A percentile compares a stretch with the other conserved stretches of the same genome.
phyloP scores from a whole-genome alignment of 2,888 invertebrate species.

The Mechanitis messenoides region DNA sequence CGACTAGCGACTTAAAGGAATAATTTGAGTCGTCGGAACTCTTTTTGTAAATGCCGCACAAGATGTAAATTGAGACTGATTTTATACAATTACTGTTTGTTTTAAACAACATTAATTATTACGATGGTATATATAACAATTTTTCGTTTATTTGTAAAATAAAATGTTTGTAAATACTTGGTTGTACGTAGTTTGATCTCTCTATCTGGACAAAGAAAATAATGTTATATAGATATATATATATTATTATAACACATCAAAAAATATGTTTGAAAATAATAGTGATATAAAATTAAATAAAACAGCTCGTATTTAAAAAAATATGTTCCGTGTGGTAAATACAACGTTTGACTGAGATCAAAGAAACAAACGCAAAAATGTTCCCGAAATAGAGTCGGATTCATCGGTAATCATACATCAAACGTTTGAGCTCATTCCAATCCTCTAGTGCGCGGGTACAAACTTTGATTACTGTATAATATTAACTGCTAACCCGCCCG shows the following conservation, averaged over 20 bases:
- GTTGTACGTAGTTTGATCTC: background rate
- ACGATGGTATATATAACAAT: no score
- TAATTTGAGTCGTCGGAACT: conserved; percentile 42
- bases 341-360: conserved; percentile 20
- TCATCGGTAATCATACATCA: conserved; percentile 25
- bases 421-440: conserved; percentile 19
- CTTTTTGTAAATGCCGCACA: conserved; percentile 39
- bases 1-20: conserved; percentile 59
- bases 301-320: conserved; percentile 14
- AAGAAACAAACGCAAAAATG: conserved; percentile 26
- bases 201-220: background rate
- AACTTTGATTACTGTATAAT: conserved; percentile 8
- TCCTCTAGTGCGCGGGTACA: conserved; percentile 13
- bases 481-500: background rate
- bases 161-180: background rate
- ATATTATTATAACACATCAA: background rate
- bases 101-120: no score
- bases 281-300: conserved; percentile 4
- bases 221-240: background rate
- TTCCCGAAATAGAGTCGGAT: conserved; percentile 21
- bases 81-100: background rate
- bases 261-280: background rate
- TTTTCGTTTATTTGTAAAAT: background rate
- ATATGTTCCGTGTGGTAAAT: conserved; percentile 13
- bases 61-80: conserved; percentile 35